Conservation (phyloP, 2,888 invertebrate species). For the Tipula vernalis region DNA sequence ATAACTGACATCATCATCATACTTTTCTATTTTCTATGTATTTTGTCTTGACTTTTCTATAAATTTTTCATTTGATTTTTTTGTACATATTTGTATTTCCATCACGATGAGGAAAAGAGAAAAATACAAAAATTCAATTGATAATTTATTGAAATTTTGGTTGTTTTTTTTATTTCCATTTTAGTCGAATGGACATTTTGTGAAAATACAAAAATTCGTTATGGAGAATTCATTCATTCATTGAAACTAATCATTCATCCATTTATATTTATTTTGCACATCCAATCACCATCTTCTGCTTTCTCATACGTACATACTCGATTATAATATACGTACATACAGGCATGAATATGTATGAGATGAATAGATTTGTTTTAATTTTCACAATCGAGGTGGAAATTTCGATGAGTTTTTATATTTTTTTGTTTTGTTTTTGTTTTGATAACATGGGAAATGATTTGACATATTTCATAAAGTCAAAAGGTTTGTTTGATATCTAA, state of each 20-base stretch:
- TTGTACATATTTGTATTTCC: not conserved
- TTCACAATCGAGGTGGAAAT: not conserved
- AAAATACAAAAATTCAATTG: not conserved
- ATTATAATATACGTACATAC: not conserved
- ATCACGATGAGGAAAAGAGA: not conserved
- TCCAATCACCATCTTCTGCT: not conserved
- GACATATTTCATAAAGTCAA: not conserved
- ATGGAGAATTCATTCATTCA: not conserved
- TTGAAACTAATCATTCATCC: not conserved
- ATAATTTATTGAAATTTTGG: not conserved
- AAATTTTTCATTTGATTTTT: not conserved
- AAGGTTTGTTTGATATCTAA: not conserved
- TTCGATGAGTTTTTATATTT: not conserved
- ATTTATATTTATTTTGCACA: not conserved
- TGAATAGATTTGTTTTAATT: not conserved
- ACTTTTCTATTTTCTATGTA: not conserved
- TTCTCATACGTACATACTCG: not conserved
- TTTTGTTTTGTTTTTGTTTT: not conserved
- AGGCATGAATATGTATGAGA: not conserved
- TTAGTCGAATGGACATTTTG: not conserved
- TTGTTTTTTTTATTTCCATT: not conserved
- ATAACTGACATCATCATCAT: constrained; percentile 4
- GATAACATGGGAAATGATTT: not conserved
- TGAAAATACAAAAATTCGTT: not conserved
- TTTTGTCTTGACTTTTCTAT: not conserved